Evolutionary conservation across 1,140 invertebrate species (phyloP), one percentile per base, ranked within the genome.

Genomic region (Bathynomus jamesi): DNA sequence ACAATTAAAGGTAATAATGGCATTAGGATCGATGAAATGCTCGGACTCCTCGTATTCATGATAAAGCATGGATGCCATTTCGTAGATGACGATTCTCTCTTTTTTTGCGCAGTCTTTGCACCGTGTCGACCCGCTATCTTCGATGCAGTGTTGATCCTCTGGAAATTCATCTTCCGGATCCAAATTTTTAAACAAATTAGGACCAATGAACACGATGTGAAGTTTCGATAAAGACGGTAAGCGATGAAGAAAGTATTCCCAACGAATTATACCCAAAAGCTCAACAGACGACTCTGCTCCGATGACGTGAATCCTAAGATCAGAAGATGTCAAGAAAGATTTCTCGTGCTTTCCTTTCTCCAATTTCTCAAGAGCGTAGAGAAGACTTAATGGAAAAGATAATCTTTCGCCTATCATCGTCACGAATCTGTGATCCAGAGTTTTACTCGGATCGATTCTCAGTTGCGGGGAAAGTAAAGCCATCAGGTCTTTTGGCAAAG

Each of bases 161-260:
- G 46, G 60, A 7, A 28, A 28, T 21, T 73, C 70, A 4, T 60
- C 61, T 28, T 28, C 65, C 13, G 40, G 28, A 4, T 70, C 70
- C n/a, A 32, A 67, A 61, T 61, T 64, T 5, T n/a, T n/a, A 27
- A 76, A 73, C 8, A 76, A 61, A 28, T 76, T 69, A 28, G 74
- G 74, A 2, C 74, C 74, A 68, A 76, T 64, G 27, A 76, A 72
- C 10, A 76, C 71, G 13, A 74, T 31, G 21, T 65, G 71, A 4
- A 76, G 32, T 24, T 30, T n/a, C 46, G 28, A 30, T 29, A 76
- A 61, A 27, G 28, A 17, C n/a, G 74, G 74, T 62, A 76, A 53
- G 5, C 67, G 13, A 69, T 76, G 74, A 13, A 63, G 46, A 65
- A 76, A 61, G 62, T 76, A 76, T 32, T 76, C 74, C 74, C 74